Conservation (phyloP, 2,797 vertebrate species). For the Sitta carolinensis region DNA sequence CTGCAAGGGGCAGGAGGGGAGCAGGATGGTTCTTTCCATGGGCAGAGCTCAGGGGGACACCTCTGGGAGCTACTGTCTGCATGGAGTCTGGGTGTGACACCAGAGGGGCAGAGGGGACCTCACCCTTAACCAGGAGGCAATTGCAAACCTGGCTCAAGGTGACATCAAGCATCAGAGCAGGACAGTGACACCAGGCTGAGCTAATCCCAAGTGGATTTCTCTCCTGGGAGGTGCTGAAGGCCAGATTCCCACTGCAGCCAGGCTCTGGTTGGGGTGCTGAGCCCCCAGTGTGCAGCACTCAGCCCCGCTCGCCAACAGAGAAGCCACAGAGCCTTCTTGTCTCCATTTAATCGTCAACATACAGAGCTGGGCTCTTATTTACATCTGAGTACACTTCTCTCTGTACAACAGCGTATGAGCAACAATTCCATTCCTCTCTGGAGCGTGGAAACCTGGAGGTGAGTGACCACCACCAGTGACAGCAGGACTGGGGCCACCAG, state of each 20-base stretch:
- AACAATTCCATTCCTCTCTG: constrained; percentile 8
- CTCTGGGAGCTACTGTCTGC: neutral
- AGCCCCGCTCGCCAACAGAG: neutral
- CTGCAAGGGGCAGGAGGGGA: neutral
- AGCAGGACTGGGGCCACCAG: neutral
- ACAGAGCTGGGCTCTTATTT: constrained; percentile 55
- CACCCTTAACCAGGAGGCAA: neutral
- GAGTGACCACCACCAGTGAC: neutral
- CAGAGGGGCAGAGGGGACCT: neutral
- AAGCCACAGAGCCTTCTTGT: constrained; percentile 36
- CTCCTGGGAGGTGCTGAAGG: neutral
- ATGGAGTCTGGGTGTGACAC: neutral
- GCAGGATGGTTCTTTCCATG: neutral
- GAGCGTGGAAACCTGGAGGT: neutral
- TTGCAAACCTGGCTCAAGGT: neutral
- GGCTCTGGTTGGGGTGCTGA: neutral
- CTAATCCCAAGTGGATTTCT: neutral
- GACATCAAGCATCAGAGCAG: neutral
- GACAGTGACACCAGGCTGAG: neutral
- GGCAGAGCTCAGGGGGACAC: neutral
- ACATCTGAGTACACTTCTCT: constrained; percentile 59
- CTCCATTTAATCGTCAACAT: constrained; percentile 29
- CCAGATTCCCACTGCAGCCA: neutral
- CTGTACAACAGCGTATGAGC: neutral
- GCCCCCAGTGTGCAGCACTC: neutral